Percentiles rank a stretch among this genome's conserved stretches.
Conservation (phyloP, 2,888 invertebrate genomes). For the Anagyrus pseudococci region DNA sequence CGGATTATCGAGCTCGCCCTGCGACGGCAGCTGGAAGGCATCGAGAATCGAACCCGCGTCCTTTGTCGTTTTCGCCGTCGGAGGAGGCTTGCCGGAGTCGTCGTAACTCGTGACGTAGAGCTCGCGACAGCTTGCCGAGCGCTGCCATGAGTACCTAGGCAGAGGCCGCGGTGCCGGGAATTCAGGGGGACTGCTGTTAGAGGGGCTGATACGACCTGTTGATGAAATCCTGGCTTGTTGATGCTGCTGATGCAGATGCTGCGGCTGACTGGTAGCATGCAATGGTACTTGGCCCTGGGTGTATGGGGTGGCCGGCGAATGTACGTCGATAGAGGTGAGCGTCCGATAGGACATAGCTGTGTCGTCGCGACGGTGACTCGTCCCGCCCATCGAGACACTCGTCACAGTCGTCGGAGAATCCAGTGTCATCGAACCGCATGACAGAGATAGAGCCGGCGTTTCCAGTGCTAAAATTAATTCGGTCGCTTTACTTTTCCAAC, state of each 20-base stretch:
- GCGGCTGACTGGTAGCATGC: conserved; percentile 48
- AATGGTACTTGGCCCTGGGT: conserved; percentile 63
- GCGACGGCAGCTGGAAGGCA: conserved; percentile 56
- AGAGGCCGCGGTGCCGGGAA: conserved; percentile 60
- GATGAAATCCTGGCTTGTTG: conserved; percentile 58
- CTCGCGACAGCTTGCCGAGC: conserved; percentile 84
- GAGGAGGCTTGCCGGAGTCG: conserved; percentile 65
- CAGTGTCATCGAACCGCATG: conserved; percentile 73
- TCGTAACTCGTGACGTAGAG: conserved; percentile 80
- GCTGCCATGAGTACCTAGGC: conserved; percentile 71
- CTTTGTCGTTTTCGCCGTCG: conserved; percentile 16
- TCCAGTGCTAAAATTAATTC: conserved; percentile 52
- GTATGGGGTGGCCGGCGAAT: conserved; percentile 62
- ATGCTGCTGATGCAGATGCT: conserved; percentile 44
- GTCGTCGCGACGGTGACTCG: conserved; percentile 70
- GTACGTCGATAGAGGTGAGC: conserved; percentile 67
- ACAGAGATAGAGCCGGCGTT: conserved; percentile 65
- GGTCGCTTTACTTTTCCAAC: not conserved
- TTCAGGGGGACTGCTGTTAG: conserved; percentile 62
- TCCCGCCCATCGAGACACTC: conserved; percentile 64
- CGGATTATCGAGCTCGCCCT: conserved; percentile 71
- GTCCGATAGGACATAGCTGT: conserved; percentile 69
- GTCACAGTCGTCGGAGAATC: conserved; percentile 84
- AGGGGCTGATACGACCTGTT: conserved; percentile 63
- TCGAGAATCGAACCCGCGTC: conserved; percentile 42